Base-by-base conservation (phyloP, 2,797 vertebrate species). In the Limnodromus scolopaceus region DNA sequence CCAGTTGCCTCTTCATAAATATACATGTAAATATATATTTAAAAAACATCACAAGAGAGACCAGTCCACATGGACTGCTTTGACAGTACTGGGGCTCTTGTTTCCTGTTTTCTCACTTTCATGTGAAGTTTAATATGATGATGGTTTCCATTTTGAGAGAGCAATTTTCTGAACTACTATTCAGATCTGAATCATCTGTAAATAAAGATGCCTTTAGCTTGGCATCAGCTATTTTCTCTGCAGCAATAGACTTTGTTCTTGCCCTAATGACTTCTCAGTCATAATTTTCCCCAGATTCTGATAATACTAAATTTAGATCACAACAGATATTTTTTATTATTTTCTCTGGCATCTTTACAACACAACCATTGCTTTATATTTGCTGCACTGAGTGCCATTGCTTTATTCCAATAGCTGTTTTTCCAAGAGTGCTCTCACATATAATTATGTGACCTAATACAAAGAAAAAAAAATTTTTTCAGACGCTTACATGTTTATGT, bases 261-360 rank as follows among this genome's bases (percentile, higher is more conserved):
- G 64, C 49, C 65, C 84, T 78, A 90, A 91, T 79, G 65, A 83
- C 34, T 94, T 89, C 72, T 89, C 54, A 65, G 79, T 41, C 57
- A 46, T 91, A 75, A 92, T 88, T 90, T 85, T 34, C 72, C 72
- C 72, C 91, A 96, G 79, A 94, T 66, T 89, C 57, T 65, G 82
- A 95, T 95, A 96, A 93, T 84, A 58, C 79, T 94, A 93, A 93
- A 94, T 92, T 88, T 95, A 94, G 84, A 93, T 58, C 27, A 83
- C 41, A 61, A 78, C 76, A 91, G 84, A 86, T 85, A 89, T 25
- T 93, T 94, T 92, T 80, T 93, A 92, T 96, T 92, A 43, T 45
- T 30, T 43, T 78, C 57, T 91, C 84, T 89, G 72, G 75, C 82
- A 93, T 95, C 78, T 83, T 84, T 75, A 71, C 41, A 72, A 43